Percentiles rank a stretch among this genome's conserved stretches.
Conservation (phyloP, 2,797 vertebrate genomes). For the Phoxinus dragarum region DNA sequence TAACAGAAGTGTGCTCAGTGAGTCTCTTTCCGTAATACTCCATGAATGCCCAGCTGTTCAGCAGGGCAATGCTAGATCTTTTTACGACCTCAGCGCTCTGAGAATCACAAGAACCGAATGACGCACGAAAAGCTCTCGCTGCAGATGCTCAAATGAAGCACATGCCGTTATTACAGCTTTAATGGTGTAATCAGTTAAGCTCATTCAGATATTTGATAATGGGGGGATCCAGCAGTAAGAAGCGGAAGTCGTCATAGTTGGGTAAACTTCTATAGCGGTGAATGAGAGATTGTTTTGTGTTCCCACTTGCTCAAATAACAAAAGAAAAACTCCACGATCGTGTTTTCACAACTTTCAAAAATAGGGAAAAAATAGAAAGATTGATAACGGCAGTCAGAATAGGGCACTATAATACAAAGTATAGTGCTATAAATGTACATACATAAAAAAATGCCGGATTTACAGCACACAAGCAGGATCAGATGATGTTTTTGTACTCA, state of each 20-base stretch:
- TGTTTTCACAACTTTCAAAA: no score
- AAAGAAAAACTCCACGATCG: no score
- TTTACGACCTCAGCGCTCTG: slow-evolving; percentile 12
- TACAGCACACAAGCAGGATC: not conserved
- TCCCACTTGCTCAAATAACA: no score
- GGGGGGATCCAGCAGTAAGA: not conserved
- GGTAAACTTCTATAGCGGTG: no score
- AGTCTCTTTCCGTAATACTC: slow-evolving; percentile 9
- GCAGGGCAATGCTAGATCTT: not conserved
- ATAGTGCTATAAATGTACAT: no score
- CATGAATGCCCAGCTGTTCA: slow-evolving; percentile 14
- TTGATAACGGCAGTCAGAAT: no score
- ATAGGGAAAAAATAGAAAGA: no score
- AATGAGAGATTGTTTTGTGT: no score
- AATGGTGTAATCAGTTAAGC: not conserved
- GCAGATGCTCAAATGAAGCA: slow-evolving; percentile 12
- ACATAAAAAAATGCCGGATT: no score
- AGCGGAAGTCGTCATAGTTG: no score
- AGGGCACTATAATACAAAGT: no score
- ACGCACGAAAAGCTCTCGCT: not conserved
- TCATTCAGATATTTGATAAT: not conserved
- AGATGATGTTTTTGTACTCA: slow-evolving; percentile 63
- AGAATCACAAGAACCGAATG: slow-evolving; percentile 7
- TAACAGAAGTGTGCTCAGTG: not conserved
- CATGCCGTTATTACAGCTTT: not conserved